Conservation (phyloP, 2,888 invertebrate species). For the Drosophila koepferae region DNA sequence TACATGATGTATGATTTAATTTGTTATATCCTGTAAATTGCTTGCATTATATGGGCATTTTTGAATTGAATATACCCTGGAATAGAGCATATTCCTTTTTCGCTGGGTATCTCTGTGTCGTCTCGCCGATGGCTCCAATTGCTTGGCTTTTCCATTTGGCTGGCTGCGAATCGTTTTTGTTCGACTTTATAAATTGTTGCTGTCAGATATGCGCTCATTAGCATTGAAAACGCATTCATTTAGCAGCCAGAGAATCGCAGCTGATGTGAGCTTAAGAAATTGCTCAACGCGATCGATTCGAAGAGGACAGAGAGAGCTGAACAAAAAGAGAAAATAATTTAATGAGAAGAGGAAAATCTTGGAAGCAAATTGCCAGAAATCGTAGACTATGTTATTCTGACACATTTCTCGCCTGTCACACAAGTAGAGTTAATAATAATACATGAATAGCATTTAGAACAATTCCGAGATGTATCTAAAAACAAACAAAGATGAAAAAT, state of each 20-base stretch:
- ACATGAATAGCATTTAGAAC: slow-evolving; percentile 18
- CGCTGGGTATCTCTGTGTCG: slow-evolving; percentile 13
- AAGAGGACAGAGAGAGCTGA: not conserved
- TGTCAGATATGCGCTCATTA: slow-evolving; percentile 81
- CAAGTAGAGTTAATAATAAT: slow-evolving; percentile 79
- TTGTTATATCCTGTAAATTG: not conserved
- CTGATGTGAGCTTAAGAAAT: slow-evolving; percentile 11
- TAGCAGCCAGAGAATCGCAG: slow-evolving; percentile 21
- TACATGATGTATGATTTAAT: not conserved
- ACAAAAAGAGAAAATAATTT: fast-evolving
- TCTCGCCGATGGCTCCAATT: not conserved
- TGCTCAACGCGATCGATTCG: slow-evolving; percentile 24
- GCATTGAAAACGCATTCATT: slow-evolving; percentile 69
- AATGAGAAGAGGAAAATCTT: slow-evolving; percentile 9
- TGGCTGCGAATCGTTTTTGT: slow-evolving; percentile 56
- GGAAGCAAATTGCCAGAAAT: slow-evolving; percentile 46
- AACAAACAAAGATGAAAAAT: slow-evolving; percentile 14
- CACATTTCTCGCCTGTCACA: slow-evolving; percentile 59
- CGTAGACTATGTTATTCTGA: slow-evolving; percentile 54
- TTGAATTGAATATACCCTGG: not conserved
- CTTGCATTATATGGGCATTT: too few relatives aligned
- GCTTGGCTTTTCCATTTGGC: slow-evolving; percentile 60
- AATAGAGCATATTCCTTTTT: not conserved
- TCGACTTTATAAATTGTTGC: slow-evolving; percentile 76
- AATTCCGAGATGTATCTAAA: slow-evolving; percentile 20